phyloP scores from a whole-genome alignment of 2,888 invertebrate genomes.

The Hypsopygia costalis region DNA sequence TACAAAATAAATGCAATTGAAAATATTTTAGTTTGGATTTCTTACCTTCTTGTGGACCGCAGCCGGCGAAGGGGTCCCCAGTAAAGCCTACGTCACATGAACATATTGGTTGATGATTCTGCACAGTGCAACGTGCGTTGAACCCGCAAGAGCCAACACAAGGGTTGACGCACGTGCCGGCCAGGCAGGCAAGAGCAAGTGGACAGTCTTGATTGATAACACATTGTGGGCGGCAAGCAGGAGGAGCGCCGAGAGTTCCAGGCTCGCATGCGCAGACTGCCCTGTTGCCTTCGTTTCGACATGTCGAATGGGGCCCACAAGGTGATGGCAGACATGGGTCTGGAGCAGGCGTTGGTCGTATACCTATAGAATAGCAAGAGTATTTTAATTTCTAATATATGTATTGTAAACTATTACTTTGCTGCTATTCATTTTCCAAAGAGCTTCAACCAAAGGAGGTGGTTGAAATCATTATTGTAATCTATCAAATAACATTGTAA shows the following conservation, averaged over 20 bases:
- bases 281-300: slow-evolving; percentile 82
- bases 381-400: background rate
- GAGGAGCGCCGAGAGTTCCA: slow-evolving; percentile 89
- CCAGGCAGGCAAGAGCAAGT: slow-evolving; percentile 85
- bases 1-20: background rate
- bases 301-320: slow-evolving; percentile 84
- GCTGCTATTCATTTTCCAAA: too few relatives aligned
- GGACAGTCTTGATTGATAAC: slow-evolving; percentile 90
- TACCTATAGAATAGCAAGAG: slow-evolving; percentile 34
- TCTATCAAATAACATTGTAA: too few relatives aligned
- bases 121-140: slow-evolving; percentile 86
- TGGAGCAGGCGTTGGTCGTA: slow-evolving; percentile 38
- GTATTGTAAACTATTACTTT: too few relatives aligned
- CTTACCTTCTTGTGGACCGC: slow-evolving; percentile 82
- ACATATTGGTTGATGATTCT: slow-evolving; percentile 88
- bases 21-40: slow-evolving; percentile 1
- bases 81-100: slow-evolving; percentile 86
- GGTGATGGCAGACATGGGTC: slow-evolving; percentile 86
- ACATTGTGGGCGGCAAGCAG: slow-evolving; percentile 89
- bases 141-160: slow-evolving; percentile 88
- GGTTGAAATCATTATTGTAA: too few relatives aligned
- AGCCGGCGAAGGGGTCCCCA: slow-evolving; percentile 90
- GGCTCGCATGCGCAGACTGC: slow-evolving; percentile 87
- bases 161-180: slow-evolving; percentile 87
- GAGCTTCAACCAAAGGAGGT: too few relatives aligned